Percentiles rank a stretch among this genome's conserved stretches.
Conservation (phyloP, 1,140 invertebrate genomes). For the Hylaeus volcanicus region DNA sequence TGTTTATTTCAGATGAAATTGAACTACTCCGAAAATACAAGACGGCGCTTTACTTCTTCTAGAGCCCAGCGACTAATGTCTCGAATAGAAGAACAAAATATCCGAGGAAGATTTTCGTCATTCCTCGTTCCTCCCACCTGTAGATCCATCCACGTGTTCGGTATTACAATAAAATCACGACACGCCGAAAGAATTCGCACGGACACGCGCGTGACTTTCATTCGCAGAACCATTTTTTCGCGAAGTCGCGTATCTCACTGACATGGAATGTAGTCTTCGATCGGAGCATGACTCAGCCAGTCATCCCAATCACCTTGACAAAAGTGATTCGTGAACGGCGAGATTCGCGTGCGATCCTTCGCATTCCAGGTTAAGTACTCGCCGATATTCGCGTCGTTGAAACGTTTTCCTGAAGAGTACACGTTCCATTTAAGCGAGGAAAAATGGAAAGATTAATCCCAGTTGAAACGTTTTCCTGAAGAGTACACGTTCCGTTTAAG, state of each 20-base stretch:
- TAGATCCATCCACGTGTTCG: not conserved
- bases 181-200: slow-evolving; percentile 34
- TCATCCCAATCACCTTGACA: slow-evolving; percentile 62
- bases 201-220: slow-evolving; percentile 23
- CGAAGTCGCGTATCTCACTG: slow-evolving; percentile 59
- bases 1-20: too few species aligned
- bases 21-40: too few species aligned
- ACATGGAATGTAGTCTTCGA: slow-evolving; percentile 50
- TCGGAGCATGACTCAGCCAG: slow-evolving; percentile 57
- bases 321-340: slow-evolving; percentile 36
- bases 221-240: slow-evolving; percentile 61
- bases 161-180: slow-evolving; percentile 29
- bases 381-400: not conserved
- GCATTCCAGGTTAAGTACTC: slow-evolving; percentile 58
- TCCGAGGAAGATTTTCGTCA: not conserved
- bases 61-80: too few species aligned
- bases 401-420: not conserved
- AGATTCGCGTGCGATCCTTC: slow-evolving; percentile 56
- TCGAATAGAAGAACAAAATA: too few species aligned
- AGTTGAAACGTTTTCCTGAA: not conserved
- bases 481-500: too few species aligned
- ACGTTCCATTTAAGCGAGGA: too few species aligned
- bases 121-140: too few species aligned
- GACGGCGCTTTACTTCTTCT: too few species aligned
- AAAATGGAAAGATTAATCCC: too few species aligned